Evolutionary conservation across 2,113 vertebrate genomes (phyloP).

Genomic region (Marmota monax): DNA sequence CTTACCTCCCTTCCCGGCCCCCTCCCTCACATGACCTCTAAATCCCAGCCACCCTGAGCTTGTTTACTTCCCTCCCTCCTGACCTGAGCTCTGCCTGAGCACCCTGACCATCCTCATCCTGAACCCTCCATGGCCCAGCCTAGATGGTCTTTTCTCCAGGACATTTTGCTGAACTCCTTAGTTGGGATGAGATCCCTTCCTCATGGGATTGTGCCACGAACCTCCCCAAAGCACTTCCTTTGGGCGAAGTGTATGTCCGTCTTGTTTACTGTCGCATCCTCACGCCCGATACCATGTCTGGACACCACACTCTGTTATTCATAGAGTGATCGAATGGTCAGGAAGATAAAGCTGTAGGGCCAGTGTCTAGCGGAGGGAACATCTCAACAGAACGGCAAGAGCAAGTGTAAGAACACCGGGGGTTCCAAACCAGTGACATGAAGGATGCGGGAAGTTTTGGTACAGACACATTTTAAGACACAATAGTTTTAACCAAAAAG

Average conservation of each 20-base stretch:
- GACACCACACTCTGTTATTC: too few relatives aligned
- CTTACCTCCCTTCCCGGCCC: background rate
- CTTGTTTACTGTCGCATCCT: background rate
- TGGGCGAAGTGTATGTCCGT: background rate
- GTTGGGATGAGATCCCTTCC: background rate
- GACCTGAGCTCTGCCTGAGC: background rate
- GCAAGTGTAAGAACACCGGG: too few relatives aligned
- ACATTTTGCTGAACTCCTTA: background rate
- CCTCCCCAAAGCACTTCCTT: background rate
- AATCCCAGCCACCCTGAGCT: background rate
- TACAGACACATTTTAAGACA: background rate
- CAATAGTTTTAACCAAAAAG: background rate
- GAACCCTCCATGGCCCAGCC: background rate
- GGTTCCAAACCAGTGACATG: too few relatives aligned
- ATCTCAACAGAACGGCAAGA: background rate
- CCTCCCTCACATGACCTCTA: background rate
- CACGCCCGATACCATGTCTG: background rate
- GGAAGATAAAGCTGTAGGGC: background rate
- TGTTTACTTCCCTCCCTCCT: background rate
- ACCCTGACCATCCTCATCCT: background rate
- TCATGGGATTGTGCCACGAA: rapidly evolving
- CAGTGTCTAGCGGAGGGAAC: background rate
- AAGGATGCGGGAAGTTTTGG: background rate
- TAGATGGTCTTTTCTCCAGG: background rate
- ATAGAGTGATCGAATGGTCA: background rate